phyloP scores from a whole-genome alignment of 2,888 invertebrate genomes.

The Euzetes globulus region DNA sequence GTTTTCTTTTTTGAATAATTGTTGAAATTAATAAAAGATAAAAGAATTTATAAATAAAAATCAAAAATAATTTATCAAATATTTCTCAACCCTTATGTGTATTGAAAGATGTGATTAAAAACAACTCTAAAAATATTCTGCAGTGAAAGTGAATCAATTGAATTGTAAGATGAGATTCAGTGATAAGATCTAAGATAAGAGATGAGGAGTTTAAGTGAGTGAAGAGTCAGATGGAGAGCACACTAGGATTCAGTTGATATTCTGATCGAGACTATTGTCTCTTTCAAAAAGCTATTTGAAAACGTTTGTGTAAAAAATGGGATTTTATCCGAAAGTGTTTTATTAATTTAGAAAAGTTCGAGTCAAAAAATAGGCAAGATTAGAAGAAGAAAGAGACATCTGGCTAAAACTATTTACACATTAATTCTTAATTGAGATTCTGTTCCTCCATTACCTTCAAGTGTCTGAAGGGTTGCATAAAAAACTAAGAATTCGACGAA shows the following conservation, averaged over 20 bases:
- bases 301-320: not conserved
- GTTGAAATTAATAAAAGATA: no score
- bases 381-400: no score
- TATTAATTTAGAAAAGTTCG: no score
- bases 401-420: not conserved
- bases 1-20: no score
- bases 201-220: not conserved
- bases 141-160: no score
- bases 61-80: no score
- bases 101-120: no score
- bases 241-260: slow-evolving; percentile 20
- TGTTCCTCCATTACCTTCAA: not conserved
- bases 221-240: not conserved
- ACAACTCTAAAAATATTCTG: no score
- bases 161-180: not conserved
- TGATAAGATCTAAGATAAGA: not conserved
- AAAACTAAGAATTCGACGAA: no score
- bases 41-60: no score
- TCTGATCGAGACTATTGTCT: not conserved
- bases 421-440: not conserved
- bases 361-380: no score
- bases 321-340: not conserved
- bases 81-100: no score
- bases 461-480: not conserved
- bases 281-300: not conserved